Evolutionary conservation across 2,888 invertebrate genomes (phyloP).

Genomic region (Nymphalis urticae): DNA sequence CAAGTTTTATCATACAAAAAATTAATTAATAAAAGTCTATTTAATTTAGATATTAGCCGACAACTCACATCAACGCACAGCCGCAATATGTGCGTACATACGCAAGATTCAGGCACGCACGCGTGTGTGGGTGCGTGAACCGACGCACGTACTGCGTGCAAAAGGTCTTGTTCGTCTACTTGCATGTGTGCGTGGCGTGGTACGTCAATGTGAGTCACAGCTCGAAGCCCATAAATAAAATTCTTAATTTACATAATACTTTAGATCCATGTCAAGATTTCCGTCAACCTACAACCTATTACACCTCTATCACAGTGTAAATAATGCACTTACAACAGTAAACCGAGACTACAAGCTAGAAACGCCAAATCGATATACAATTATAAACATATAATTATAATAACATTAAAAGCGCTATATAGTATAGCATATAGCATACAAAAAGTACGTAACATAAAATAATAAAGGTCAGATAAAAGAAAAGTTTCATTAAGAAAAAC

Average conservation of each 20-base stretch:
- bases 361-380: constrained; percentile 35
- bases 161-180: not conserved
- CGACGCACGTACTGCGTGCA: not conserved
- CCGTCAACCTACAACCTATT: constrained; percentile 67
- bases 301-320: constrained; percentile 81
- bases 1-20: not conserved
- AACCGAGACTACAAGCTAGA: constrained; percentile 49
- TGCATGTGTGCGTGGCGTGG: not conserved
- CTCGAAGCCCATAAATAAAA: constrained; percentile 21
- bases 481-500: constrained; percentile 35
- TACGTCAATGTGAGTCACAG: not conserved
- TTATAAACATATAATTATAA: constrained; percentile 26
- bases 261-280: constrained; percentile 69
- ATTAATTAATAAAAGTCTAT: not conserved
- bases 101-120: not conserved
- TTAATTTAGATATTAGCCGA: not conserved
- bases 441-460: constrained; percentile 48
- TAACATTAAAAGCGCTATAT: constrained; percentile 42
- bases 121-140: not conserved
- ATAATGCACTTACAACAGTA: constrained; percentile 77
- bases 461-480: constrained; percentile 21
- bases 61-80: not conserved
- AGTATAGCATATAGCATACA: constrained; percentile 47
- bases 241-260: constrained; percentile 34
- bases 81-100: not conserved